Evolutionary conservation across 2,888 invertebrate species (phyloP), one percentile per base, ranked within the genome.

Genomic region (Pogonocherus hispidulus): DNA sequence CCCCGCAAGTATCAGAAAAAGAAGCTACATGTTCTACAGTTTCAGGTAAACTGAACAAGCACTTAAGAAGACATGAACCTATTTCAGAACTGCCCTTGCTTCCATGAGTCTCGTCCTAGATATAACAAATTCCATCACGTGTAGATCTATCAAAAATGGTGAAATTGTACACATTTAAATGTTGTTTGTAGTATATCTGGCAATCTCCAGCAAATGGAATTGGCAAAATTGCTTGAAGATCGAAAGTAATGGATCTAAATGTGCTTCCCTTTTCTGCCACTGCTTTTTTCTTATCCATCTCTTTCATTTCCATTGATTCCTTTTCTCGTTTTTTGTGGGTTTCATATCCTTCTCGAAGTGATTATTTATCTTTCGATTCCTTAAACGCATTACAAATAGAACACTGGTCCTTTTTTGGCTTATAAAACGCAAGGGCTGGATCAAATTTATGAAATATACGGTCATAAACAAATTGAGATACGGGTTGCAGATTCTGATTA

Each of bases 41-140:
- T 60, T 69, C 52, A 27, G 69, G 70, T 37, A 71, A 57, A n/a
- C 32, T n/a, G 19, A 4, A 18, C 5, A 51, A 23, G n/a, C 35
- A 72, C 63, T 74, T 75, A 47, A 72, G 16, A 9, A 73, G 41
- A 46, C 72, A 75, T 3, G 68, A 66, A 11, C 63, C 74, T 46
- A 74, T 76, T 72, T 77, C 73, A 37, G 62, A 35, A 66, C 69
- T 70, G 9, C 70, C 67, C 37, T 73, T 72, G n/a, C 51, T 68
- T 41, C 70, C 72, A 18, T 72, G n/a, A n/a, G n/a, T 55, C 22
- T 75, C 69, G 52, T 73, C 63, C 73, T 72, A 73, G 2, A 74
- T 44, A 54, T 63, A 72, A 51, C 67, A 72, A 16, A 52, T 23
- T 5, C 60, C 67, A 59, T 64, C 57, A 9, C 5, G n/a, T 56